A percentile compares a stretch with the other conserved stretches of the same genome.
Evolutionary conservation across 2,888 invertebrate genomes (phyloP).

Genomic region (Stenurella melanura): DNA sequence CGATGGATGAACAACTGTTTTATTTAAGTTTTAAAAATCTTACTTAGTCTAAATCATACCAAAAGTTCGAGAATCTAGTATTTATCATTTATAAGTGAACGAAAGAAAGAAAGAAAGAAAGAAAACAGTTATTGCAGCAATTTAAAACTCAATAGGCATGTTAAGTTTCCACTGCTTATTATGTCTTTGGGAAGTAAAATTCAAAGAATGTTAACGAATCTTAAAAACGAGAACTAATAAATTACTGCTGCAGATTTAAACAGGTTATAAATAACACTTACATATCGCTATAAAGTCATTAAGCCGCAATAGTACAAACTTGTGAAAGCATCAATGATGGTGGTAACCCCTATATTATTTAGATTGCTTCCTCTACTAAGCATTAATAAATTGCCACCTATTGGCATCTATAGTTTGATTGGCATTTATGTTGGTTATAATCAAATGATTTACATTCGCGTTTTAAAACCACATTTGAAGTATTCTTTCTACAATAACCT

Average conservation of each 20-base stretch:
- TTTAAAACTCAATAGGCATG: too few species aligned
- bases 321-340: constrained; percentile 11
- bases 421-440: background rate
- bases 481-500: too few species aligned
- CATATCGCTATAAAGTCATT: constrained; percentile 15
- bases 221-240: constrained; percentile 37
- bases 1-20: too few species aligned
- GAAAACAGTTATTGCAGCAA: too few species aligned
- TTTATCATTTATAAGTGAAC: too few species aligned
- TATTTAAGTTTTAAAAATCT: too few species aligned
- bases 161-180: background rate
- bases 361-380: background rate
- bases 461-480: background rate
- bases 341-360: constrained; percentile 12
- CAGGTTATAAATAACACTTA: constrained; percentile 36
- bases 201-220: constrained; percentile 48
- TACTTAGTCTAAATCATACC: too few species aligned
- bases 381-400: background rate
- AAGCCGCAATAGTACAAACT: background rate
- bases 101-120: too few species aligned
- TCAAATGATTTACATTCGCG: background rate
- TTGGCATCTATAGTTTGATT: background rate
- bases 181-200: constrained; percentile 1
- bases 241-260: constrained; percentile 43
- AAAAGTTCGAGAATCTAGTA: too few species aligned